Conservation (phyloP, 1,140 invertebrate species). For the Ceratitis capitata region DNA sequence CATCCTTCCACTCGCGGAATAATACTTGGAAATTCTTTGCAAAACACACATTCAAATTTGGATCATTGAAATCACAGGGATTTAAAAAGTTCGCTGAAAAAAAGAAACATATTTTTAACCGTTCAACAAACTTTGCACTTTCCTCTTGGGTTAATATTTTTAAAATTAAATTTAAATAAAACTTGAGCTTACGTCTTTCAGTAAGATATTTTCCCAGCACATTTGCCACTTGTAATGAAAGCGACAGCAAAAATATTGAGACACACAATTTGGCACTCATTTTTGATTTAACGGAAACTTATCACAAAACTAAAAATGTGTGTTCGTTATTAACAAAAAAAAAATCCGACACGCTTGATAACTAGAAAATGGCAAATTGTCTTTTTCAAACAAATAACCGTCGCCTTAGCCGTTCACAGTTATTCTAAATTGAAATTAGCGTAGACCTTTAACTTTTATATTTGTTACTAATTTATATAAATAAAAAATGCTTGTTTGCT, state of each 20-base stretch:
- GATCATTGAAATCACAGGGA: conserved; percentile 49
- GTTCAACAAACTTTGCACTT: neutral
- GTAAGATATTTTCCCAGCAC: conserved; percentile 44
- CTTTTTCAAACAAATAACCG: neutral
- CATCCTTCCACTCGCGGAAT: conserved; percentile 54
- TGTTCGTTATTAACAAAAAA: too few relatives aligned
- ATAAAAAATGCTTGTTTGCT: neutral
- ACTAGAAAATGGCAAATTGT: neutral
- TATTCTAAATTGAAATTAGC: conserved; percentile 4
- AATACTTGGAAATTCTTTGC: conserved; percentile 48
- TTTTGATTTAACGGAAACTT: neutral
- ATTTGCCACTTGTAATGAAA: neutral
- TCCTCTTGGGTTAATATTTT: neutral
- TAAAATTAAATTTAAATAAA: too few relatives aligned
- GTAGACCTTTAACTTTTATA: conserved; percentile 21
- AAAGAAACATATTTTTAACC: neutral
- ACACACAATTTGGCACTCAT: neutral
- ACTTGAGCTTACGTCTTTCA: conserved; percentile 50
- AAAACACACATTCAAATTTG: conserved; percentile 48
- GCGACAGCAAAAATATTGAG: neutral
- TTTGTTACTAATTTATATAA: conserved; percentile 5
- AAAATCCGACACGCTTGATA: neutral
- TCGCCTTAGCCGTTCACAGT: neutral
- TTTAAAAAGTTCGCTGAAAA: conserved; percentile 49
- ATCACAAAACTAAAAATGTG: too few relatives aligned